A percentile compares a stretch with the other conserved stretches of the same genome.
Conservation (phyloP, 2,797 vertebrate genomes). For the Megaceryle alcyon region DNA sequence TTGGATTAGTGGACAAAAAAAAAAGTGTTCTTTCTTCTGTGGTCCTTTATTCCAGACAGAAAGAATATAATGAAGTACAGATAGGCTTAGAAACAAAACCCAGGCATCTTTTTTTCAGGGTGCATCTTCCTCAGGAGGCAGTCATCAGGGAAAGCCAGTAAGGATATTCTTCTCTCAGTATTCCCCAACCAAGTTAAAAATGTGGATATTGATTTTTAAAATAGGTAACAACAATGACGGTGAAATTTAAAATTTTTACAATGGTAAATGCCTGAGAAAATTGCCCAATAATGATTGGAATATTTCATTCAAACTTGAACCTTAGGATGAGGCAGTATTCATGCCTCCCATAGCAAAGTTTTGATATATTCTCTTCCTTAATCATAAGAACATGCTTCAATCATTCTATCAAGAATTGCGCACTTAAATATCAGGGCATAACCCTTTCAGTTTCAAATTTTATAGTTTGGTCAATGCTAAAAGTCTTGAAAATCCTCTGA, state of each 20-base stretch:
- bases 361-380: background rate
- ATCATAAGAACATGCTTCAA: background rate
- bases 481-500: background rate
- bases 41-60: background rate
- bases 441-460: background rate
- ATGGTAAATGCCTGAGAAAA: background rate
- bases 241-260: background rate
- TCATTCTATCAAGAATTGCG: background rate
- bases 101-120: background rate
- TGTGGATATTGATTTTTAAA: background rate
- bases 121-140: slow-evolving; percentile 26
- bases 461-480: background rate
- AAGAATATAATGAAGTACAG: background rate
- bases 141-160: slow-evolving; percentile 31
- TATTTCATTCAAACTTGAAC: background rate
- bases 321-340: background rate
- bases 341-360: background rate
- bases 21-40: background rate
- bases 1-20: background rate
- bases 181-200: background rate
- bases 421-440: background rate
- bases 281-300: background rate
- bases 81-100: background rate
- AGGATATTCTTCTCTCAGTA: slow-evolving; percentile 15
- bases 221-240: background rate